Conservation (phyloP, 2,888 invertebrate genomes). For the Chironomus tentans region DNA sequence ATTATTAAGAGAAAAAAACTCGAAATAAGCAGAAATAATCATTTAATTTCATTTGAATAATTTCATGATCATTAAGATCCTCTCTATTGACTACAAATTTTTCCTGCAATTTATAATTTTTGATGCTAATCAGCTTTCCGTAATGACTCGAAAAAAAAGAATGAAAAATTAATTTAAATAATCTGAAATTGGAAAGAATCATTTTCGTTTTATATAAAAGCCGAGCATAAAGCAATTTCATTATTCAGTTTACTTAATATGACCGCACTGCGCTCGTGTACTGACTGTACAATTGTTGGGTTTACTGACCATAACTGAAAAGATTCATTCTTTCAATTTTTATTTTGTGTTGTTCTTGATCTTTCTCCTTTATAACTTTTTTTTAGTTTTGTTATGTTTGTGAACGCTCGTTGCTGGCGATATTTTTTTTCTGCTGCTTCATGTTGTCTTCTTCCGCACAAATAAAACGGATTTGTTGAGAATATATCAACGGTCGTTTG, state of each 20-base stretch:
- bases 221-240: no score
- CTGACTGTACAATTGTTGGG: neutral
- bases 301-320: neutral
- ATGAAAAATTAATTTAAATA: no score
- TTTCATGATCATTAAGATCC: neutral
- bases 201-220: neutral
- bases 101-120: no score
- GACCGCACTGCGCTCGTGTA: neutral
- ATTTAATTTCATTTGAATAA: neutral
- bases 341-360: no score
- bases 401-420: neutral
- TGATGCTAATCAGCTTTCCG: no score
- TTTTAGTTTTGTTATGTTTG: neutral
- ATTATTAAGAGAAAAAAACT: no score
- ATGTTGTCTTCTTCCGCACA: neutral
- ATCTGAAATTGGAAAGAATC: neutral
- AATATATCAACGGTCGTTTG: no score
- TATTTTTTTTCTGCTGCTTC: neutral
- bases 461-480: constrained; percentile 2
- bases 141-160: no score
- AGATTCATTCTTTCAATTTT: neutral
- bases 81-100: no score
- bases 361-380: neutral
- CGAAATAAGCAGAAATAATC: no score
- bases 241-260: neutral